A percentile compares a stretch with the other conserved stretches of the same genome.
Conservation (phyloP, 2,888 invertebrate species). For the Urechis unicinctus region DNA sequence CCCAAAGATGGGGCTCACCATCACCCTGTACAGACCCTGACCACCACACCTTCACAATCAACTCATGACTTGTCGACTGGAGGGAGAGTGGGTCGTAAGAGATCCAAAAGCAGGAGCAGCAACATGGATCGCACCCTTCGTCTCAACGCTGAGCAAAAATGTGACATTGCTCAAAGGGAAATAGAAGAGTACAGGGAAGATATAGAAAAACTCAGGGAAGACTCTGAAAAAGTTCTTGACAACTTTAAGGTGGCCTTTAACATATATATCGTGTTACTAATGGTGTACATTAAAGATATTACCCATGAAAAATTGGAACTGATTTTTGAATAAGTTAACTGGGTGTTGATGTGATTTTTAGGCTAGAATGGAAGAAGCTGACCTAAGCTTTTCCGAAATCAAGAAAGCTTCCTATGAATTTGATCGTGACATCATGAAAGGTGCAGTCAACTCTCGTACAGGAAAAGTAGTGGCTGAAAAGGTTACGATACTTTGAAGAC, state of each 20-base stretch:
- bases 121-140: slow-evolving; percentile 39
- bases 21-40: slow-evolving; percentile 11
- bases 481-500: slow-evolving; percentile 48
- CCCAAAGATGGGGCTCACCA: slow-evolving; percentile 29
- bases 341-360: slow-evolving; percentile 13
- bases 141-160: slow-evolving; percentile 48
- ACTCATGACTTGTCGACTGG: slow-evolving; percentile 21
- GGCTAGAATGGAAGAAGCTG: slow-evolving; percentile 50
- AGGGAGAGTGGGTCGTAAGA: slow-evolving; percentile 27
- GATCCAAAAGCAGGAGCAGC: slow-evolving; percentile 44
- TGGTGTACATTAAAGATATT: background rate
- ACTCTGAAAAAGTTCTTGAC: slow-evolving; percentile 47
- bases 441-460: slow-evolving; percentile 37
- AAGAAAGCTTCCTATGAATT: slow-evolving; percentile 49
- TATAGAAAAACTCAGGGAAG: slow-evolving; percentile 41
- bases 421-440: slow-evolving; percentile 48
- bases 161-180: slow-evolving; percentile 50
- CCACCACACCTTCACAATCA: slow-evolving; percentile 30
- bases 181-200: slow-evolving; percentile 47
- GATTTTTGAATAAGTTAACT: background rate
- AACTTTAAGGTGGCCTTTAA: slow-evolving; percentile 37
- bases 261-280: background rate
- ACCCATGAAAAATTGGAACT: background rate
- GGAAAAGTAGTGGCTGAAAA: slow-evolving; percentile 47
- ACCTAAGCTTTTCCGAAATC: slow-evolving; percentile 41